phyloP scores from a whole-genome alignment of 2,797 vertebrate species.

The Oreochromis mossambicus region DNA sequence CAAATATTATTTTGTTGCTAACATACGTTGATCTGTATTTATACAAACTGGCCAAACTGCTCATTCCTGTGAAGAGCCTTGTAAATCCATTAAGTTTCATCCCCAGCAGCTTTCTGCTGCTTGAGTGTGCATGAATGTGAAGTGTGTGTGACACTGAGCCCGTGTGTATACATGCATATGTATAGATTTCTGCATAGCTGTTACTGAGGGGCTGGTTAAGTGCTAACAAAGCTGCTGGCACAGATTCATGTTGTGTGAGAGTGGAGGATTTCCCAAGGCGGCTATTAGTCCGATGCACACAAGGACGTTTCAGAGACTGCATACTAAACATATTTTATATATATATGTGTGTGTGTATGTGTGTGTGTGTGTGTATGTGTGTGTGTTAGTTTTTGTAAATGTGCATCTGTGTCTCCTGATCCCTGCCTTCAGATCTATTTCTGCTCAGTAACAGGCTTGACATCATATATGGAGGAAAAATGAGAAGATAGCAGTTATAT shows the following conservation, averaged over 20 bases:
- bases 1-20: background rate
- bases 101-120: background rate
- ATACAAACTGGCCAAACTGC: background rate
- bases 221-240: background rate
- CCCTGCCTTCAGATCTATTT: constrained; percentile 6
- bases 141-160: background rate
- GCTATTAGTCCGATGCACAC: constrained; percentile 37
- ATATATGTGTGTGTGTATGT: background rate
- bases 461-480: background rate
- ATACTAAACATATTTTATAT: constrained; percentile 19
- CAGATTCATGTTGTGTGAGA: background rate
- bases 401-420: background rate
- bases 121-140: background rate
- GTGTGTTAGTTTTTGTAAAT: background rate
- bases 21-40: background rate
- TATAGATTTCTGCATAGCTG: background rate
- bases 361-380: background rate
- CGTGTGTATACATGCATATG: background rate
- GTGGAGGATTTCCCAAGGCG: constrained; percentile 25
- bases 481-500: background rate
- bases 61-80: background rate
- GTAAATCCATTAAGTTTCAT: background rate
- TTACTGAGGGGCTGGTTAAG: background rate
- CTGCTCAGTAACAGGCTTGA: background rate
- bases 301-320: constrained; percentile 19